A percentile compares a stretch with the other conserved stretches of the same genome.
These are phyloP conservation scores for Colossoma macropomum DNA, from an alignment of 2,113 vertebrate genomes.

Conservation along the genomic window DNA sequence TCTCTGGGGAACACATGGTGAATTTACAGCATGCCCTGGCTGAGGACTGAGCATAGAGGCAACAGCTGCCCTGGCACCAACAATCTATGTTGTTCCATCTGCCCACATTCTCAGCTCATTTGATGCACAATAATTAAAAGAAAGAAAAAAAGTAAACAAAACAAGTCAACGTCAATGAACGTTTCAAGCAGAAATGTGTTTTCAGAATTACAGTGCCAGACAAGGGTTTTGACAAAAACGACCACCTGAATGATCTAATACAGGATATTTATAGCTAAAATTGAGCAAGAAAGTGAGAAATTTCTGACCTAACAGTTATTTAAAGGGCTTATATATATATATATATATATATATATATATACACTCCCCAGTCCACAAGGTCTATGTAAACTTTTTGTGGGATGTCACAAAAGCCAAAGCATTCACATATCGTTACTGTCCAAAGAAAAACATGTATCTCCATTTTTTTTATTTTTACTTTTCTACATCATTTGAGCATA, in stretches of 20 bases:
- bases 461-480: too few relatives aligned
- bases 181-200: background rate
- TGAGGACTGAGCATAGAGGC: constrained; percentile 51
- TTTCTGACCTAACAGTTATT: too few relatives aligned
- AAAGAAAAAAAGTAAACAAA: background rate
- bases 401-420: too few relatives aligned
- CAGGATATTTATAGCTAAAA: background rate
- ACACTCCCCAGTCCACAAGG: too few relatives aligned
- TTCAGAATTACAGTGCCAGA: too few relatives aligned
- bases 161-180: background rate
- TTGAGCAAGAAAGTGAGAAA: background rate
- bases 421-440: too few relatives aligned
- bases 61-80: constrained; percentile 70
- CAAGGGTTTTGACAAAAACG: background rate
- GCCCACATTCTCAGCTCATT: constrained; percentile 31
- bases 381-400: too few relatives aligned
- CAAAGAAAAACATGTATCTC: too few relatives aligned
- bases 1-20: constrained; percentile 68
- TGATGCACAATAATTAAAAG: background rate
- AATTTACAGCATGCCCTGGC: constrained; percentile 61
- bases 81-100: constrained; percentile 56
- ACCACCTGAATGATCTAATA: background rate
- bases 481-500: too few relatives aligned
- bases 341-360: too few relatives aligned
- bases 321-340: too few relatives aligned